phyloP scores from a whole-genome alignment of 2,113 vertebrate genomes.

The Crypturellus undulatus region DNA sequence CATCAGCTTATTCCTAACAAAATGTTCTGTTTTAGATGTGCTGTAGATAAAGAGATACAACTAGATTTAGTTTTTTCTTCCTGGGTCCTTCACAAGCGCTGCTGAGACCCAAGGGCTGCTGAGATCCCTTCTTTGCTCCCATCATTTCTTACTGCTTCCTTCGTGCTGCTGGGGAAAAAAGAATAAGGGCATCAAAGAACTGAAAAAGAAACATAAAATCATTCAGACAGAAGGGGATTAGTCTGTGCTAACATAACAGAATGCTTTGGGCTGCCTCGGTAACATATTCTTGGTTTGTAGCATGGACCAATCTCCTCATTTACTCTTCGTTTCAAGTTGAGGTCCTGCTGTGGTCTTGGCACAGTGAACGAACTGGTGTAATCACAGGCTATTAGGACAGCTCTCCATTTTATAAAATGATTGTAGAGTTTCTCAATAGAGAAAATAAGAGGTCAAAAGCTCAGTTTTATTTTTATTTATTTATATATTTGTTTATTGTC shows the following conservation, averaged over 20 bases:
- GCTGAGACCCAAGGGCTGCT: accelerated
- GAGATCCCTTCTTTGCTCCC: background rate
- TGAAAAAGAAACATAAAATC: background rate
- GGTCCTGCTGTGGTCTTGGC: background rate
- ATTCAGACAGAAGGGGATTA: background rate
- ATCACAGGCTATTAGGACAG: background rate
- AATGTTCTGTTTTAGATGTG: background rate
- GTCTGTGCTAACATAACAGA: background rate
- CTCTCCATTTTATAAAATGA: background rate
- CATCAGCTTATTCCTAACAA: background rate
- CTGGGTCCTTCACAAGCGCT: background rate
- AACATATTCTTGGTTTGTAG: background rate
- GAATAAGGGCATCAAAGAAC: background rate
- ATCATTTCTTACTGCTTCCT: background rate
- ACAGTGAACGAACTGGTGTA: background rate
- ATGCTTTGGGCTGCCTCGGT: background rate
- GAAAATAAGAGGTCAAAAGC: constrained; percentile 10
- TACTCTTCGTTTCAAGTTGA: background rate
- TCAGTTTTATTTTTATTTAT: background rate
- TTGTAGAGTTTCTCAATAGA: background rate
- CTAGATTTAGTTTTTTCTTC: background rate
- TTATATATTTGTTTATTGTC: background rate
- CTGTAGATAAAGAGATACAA: background rate
- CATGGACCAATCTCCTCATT: background rate
- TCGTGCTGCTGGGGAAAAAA: background rate